Percentiles rank a stretch among this genome's conserved stretches.
phyloP scores from a whole-genome alignment of 1,140 invertebrate genomes.

The Andricus grossulariae region DNA sequence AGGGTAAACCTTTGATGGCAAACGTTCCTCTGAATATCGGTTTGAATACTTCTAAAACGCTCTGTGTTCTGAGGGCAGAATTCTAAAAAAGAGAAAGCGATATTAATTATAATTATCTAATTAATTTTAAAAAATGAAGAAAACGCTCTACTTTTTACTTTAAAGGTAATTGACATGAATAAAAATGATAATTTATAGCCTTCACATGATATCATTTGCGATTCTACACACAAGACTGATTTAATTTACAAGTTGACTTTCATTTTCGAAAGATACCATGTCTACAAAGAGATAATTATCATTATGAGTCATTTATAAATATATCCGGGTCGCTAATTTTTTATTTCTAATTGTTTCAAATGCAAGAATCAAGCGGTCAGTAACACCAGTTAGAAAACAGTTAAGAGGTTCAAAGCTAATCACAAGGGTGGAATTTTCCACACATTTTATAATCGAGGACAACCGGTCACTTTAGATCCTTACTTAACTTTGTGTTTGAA shows the following conservation, averaged over 20 bases:
- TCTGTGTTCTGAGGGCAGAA: conserved; percentile 81
- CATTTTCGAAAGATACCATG: no score
- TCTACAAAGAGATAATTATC: no score
- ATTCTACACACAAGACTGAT: no score
- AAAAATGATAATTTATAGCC: no score
- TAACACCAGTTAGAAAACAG: not conserved
- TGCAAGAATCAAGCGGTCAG: not conserved
- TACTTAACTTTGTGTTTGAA: not conserved
- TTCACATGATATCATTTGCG: no score
- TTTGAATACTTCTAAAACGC: conserved; percentile 80
- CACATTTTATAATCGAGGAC: conserved; percentile 10
- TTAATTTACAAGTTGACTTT: no score
- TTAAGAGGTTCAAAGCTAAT: not conserved
- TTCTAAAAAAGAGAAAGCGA: conserved; percentile 76
- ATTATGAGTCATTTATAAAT: no score
- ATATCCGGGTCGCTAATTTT: no score
- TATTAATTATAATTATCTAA: conserved; percentile 2
- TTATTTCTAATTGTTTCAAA: not conserved
- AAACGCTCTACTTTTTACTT: no score
- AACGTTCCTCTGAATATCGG: conserved; percentile 81
- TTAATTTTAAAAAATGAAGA: not conserved
- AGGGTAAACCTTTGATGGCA: conserved; percentile 80
- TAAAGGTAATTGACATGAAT: no score
- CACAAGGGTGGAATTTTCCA: not conserved
- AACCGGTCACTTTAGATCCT: not conserved